phyloP scores from a whole-genome alignment of 2,113 vertebrate species.

The Pollachius pollachius region DNA sequence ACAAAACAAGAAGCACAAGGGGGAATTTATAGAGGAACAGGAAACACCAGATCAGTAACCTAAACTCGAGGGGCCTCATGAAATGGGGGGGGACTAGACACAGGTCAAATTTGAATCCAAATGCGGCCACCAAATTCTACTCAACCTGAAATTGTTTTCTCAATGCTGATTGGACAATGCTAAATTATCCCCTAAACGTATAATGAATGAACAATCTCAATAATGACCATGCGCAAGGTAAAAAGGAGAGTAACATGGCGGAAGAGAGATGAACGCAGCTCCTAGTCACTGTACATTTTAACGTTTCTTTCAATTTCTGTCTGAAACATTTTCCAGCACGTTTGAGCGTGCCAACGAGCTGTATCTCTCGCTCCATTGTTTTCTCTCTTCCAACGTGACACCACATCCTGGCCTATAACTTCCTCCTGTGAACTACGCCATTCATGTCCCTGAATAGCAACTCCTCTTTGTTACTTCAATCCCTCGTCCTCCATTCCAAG shows the following conservation, averaged over 20 bases:
- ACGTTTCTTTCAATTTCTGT: too few species aligned
- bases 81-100: conserved; percentile 51
- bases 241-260: conserved; percentile 34
- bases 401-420: conserved; percentile 61
- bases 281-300: too few species aligned
- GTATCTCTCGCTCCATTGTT: conserved; percentile 40
- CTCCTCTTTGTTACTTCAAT: not conserved
- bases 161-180: conserved; percentile 24
- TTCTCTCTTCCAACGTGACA: conserved; percentile 21
- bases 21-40: conserved; percentile 64
- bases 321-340: too few species aligned
- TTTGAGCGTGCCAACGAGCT: too few species aligned
- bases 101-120: conserved; percentile 8
- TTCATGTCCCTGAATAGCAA: too few species aligned
- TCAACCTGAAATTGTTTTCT: not conserved
- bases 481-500: conserved; percentile 13
- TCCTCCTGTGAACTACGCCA: conserved; percentile 49
- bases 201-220: not conserved
- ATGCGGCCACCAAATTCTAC: not conserved
- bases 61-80: conserved; percentile 57
- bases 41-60: conserved; percentile 33
- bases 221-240: not conserved
- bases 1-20: conserved; percentile 36
- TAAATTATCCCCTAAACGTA: conserved; percentile 9
- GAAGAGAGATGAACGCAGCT: conserved; percentile 6